phyloP scores from a whole-genome alignment of 2,888 invertebrate species.

The Hirtodrosophila alboralis region DNA sequence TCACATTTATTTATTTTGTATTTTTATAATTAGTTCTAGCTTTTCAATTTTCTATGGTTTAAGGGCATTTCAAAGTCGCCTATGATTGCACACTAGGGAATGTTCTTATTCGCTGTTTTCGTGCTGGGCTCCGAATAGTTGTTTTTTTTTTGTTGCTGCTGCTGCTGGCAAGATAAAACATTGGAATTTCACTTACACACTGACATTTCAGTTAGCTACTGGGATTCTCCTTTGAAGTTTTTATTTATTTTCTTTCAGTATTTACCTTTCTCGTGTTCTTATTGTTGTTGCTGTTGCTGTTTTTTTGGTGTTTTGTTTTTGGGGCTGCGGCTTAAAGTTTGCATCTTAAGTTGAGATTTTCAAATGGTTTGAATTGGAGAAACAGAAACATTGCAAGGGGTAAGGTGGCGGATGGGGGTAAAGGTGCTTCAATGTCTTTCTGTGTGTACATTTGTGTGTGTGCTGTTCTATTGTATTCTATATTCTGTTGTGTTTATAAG shows the following conservation, averaged over 20 bases:
- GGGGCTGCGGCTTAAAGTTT: conserved; percentile 28
- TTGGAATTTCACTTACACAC: conserved; percentile 75
- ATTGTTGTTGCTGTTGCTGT: conserved; percentile 44
- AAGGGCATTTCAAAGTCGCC: conserved; percentile 28
- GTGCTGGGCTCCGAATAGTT: conserved; percentile 57
- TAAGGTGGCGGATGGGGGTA: not conserved
- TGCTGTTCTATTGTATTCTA: conserved; percentile 51
- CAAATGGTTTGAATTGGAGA: conserved; percentile 31
- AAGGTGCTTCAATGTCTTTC: conserved; percentile 36
- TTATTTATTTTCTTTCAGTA: conserved; percentile 63
- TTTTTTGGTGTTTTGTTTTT: conserved; percentile 42
- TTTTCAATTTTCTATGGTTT: too few relatives aligned
- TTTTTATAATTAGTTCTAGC: too few relatives aligned
- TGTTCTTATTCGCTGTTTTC: conserved; percentile 49
- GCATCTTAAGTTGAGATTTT: conserved; percentile 41
- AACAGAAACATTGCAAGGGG: conserved; percentile 7
- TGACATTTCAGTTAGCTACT: conserved; percentile 74
- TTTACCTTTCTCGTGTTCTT: conserved; percentile 63
- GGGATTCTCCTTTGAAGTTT: conserved; percentile 77
- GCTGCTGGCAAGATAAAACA: conserved; percentile 61
- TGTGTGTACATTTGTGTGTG: conserved; percentile 29
- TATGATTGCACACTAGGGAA: not conserved
- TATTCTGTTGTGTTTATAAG: conserved; percentile 49
- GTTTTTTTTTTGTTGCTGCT: conserved; percentile 31
- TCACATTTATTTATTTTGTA: too few relatives aligned